Conservation (phyloP, 2,797 vertebrate species). For the Sitta carolinensis region DNA sequence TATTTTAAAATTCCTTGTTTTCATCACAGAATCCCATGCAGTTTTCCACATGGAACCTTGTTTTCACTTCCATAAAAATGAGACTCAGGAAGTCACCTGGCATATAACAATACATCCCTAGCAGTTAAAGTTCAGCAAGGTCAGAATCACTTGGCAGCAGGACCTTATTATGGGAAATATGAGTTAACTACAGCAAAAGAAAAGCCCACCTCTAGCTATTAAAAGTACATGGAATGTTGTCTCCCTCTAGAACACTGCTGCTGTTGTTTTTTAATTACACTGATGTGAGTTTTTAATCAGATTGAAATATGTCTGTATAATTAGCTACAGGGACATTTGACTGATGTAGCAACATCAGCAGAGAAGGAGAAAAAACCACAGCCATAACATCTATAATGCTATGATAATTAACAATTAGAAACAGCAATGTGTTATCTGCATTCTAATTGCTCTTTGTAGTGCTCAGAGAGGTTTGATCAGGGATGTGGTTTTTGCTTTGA, state of each 20-base stretch:
- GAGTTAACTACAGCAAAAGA: background rate
- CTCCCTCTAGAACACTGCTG: background rate
- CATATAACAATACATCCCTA: background rate
- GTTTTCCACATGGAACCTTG: background rate
- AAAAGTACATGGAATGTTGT: background rate
- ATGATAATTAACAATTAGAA: conserved; percentile 52
- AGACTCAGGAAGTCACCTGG: background rate
- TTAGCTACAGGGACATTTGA: conserved; percentile 36
- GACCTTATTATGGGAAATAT: background rate
- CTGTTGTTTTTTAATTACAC: conserved; percentile 42
- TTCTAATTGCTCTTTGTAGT: conserved; percentile 4
- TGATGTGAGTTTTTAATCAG: conserved; percentile 38
- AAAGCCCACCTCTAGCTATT: background rate
- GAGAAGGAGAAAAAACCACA: background rate
- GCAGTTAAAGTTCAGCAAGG: background rate
- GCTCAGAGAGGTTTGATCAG: background rate
- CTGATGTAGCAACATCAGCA: conserved; percentile 26
- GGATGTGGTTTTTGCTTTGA: background rate
- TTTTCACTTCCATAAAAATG: background rate
- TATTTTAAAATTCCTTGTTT: background rate
- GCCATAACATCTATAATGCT: conserved; percentile 33
- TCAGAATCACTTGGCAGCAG: background rate
- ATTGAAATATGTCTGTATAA: conserved; percentile 48
- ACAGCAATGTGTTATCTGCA: conserved; percentile 11
- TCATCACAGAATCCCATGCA: background rate